phyloP scores from a whole-genome alignment of 2,797 vertebrate genomes.

The Vespertilio murinus region DNA sequence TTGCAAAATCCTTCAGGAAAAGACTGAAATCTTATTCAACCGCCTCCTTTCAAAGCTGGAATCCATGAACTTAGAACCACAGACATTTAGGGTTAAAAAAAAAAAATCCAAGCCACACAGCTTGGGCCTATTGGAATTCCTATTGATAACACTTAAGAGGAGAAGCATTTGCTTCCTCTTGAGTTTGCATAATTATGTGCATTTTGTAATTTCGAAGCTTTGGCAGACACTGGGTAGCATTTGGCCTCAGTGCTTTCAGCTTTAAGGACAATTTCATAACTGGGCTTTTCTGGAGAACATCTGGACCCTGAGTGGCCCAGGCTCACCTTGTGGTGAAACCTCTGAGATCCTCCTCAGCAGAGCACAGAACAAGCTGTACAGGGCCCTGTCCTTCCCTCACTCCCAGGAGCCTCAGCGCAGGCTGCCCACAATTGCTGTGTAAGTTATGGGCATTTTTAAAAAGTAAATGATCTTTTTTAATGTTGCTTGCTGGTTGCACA shows the following conservation, averaged over 20 bases:
- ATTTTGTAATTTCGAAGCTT: constrained; percentile 65
- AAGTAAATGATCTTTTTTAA: background rate
- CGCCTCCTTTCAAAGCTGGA: constrained; percentile 10
- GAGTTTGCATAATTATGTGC: constrained; percentile 5
- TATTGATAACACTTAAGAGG: background rate
- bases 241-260: constrained; percentile 22
- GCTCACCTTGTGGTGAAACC: background rate
- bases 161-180: constrained; percentile 1
- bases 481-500: background rate
- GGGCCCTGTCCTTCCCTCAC: background rate
- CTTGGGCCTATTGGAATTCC: background rate
- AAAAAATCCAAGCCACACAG: background rate
- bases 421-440: background rate
- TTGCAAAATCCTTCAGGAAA: constrained; percentile 13
- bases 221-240: constrained; percentile 1
- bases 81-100: background rate
- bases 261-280: constrained; percentile 9
- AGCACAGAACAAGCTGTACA: constrained; percentile 25
- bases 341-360: background rate
- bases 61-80: constrained; percentile 6
- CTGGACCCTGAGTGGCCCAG: constrained; percentile 28
- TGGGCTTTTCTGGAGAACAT: constrained; percentile 51
- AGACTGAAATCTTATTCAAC: background rate
- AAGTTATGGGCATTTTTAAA: background rate
- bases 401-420: background rate